These are phyloP conservation scores for Cataglyphis albicans DNA, from an alignment of 2,888 invertebrate species.

Conservation along the genomic window DNA sequence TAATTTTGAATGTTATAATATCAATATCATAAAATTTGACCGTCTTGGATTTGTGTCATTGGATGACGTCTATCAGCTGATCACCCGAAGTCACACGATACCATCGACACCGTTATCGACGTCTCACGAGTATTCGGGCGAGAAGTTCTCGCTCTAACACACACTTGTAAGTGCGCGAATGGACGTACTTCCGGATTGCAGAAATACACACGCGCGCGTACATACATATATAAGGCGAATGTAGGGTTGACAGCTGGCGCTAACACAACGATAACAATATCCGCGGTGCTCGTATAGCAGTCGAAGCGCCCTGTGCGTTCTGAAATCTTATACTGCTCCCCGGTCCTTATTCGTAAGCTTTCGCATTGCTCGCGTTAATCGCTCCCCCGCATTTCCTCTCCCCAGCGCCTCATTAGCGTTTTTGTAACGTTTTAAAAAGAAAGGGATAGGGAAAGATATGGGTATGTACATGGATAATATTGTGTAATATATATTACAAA, in stretches of 20 bases:
- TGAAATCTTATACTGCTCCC: slow-evolving; percentile 78
- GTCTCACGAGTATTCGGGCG: slow-evolving; percentile 20
- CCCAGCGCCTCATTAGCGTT: neutral
- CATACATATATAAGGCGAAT: slow-evolving; percentile 58
- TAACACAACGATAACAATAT: slow-evolving; percentile 79
- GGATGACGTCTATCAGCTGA: slow-evolving; percentile 62
- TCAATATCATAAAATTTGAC: neutral
- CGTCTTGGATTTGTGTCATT: slow-evolving; percentile 63
- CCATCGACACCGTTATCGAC: slow-evolving; percentile 36
- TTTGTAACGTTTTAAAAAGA: slow-evolving; percentile 35
- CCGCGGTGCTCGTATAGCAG: slow-evolving; percentile 80
- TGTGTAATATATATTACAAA: too few relatives aligned
- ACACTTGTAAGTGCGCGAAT: slow-evolving; percentile 17
- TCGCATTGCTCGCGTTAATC: slow-evolving; percentile 77
- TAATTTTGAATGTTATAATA: neutral
- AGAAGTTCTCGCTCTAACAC: slow-evolving; percentile 17
- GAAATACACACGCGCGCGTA: slow-evolving; percentile 49
- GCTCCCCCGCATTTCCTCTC: slow-evolving; percentile 37
- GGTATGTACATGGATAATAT: neutral
- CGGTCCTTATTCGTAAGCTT: slow-evolving; percentile 72
- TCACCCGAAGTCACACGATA: slow-evolving; percentile 51
- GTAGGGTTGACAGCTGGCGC: slow-evolving; percentile 78
- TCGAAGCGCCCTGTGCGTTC: slow-evolving; percentile 66
- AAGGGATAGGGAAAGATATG: neutral
- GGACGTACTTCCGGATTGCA: slow-evolving; percentile 61